Evolutionary conservation across 1,140 invertebrate species (phyloP).

Genomic region (Eumeta japonica): DNA sequence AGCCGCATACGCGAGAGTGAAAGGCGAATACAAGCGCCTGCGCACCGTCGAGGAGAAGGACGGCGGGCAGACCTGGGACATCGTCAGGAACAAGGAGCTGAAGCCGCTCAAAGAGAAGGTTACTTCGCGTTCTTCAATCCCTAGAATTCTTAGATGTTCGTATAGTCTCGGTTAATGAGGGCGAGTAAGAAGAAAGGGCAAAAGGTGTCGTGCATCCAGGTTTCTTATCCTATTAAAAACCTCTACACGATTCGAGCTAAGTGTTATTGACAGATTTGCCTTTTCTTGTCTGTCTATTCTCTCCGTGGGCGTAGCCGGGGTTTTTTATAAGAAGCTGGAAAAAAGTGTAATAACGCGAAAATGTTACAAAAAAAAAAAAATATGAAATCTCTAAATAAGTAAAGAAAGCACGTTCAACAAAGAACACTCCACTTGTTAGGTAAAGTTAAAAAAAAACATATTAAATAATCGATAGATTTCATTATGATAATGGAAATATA

Average conservation of each 20-base stretch:
- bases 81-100: slow-evolving; percentile 60
- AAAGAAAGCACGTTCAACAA: no score
- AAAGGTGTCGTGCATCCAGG: background rate
- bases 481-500: no score
- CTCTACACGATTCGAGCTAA: background rate
- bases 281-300: no score
- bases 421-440: no score
- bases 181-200: background rate
- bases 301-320: no score
- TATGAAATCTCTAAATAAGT: no score
- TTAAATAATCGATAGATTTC: no score
- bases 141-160: no score
- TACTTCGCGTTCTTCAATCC: slow-evolving; percentile 19
- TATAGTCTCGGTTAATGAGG: background rate
- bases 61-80: slow-evolving; percentile 63
- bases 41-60: slow-evolving; percentile 59
- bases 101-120: slow-evolving; percentile 59
- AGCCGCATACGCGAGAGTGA: slow-evolving; percentile 56
- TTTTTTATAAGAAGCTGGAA: no score
- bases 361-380: no score
- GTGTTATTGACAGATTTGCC: background rate
- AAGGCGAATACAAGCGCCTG: slow-evolving; percentile 65
- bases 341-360: no score
- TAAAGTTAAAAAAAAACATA: no score
- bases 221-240: background rate